Percentiles rank a stretch among this genome's conserved stretches.
phyloP scores from a whole-genome alignment of 2,888 invertebrate genomes.

The Phyllotreta striolata region DNA sequence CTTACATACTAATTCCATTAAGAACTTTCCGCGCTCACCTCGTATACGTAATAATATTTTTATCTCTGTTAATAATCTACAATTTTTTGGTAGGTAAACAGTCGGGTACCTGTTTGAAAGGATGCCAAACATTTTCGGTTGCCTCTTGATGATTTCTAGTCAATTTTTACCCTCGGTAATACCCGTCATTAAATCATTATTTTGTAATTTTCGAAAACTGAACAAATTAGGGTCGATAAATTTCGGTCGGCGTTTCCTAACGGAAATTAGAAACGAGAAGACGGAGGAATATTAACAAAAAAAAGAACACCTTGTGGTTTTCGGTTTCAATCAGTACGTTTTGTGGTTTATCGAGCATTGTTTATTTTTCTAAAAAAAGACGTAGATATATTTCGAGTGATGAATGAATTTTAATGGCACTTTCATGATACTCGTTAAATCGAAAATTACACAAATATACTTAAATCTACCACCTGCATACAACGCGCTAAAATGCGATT shows the following conservation, averaged over 20 bases:
- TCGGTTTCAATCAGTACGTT: slow-evolving; percentile 4
- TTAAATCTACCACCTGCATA: too few relatives aligned
- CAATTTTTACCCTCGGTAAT: slow-evolving; percentile 28
- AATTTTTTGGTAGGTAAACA: slow-evolving; percentile 6
- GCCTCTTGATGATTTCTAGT: slow-evolving; percentile 10
- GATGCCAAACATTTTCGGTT: neutral
- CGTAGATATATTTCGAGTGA: neutral
- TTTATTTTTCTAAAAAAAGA: slow-evolving; percentile 19
- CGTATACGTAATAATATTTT: neutral
- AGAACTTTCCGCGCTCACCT: too few relatives aligned
- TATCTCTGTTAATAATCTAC: neutral
- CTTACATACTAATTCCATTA: too few relatives aligned
- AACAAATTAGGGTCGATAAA: slow-evolving; percentile 33
- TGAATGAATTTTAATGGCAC: too few relatives aligned
- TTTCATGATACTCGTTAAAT: too few relatives aligned
- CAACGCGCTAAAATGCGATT: too few relatives aligned
- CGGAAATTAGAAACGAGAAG: slow-evolving; percentile 21
- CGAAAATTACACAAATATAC: too few relatives aligned
- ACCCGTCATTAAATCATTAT: slow-evolving; percentile 37
- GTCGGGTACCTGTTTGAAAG: neutral
- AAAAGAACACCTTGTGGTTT: slow-evolving; percentile 5
- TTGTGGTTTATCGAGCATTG: slow-evolving; percentile 22
- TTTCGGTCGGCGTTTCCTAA: slow-evolving; percentile 24
- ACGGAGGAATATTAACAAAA: neutral
- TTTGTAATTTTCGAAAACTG: slow-evolving; percentile 36